These are phyloP conservation scores for Anastrepha obliqua DNA, from an alignment of 1,140 invertebrate genomes.

Conservation along the genomic window DNA sequence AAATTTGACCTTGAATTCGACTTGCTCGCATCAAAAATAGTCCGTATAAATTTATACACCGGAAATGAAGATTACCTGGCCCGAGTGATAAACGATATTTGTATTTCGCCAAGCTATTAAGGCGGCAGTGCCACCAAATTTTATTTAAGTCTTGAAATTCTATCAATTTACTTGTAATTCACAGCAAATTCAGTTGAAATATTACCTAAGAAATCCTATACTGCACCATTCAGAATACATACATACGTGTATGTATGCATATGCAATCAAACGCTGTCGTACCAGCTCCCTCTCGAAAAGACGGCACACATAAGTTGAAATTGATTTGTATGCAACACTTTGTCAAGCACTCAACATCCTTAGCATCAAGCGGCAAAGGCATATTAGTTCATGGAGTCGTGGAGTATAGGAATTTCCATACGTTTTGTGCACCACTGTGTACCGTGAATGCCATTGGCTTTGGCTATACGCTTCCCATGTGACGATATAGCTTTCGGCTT, in stretches of 20 bases:
- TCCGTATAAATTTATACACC: no score
- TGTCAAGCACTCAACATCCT: neutral
- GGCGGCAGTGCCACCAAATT: no score
- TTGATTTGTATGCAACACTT: conserved; percentile 29
- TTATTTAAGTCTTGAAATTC: no score
- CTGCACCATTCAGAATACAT: no score
- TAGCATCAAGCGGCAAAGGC: neutral
- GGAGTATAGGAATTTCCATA: neutral
- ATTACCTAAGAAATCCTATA: no score
- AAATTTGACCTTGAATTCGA: no score
- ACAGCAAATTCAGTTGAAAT: no score
- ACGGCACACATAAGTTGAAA: neutral
- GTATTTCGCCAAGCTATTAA: no score
- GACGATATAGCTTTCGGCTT: neutral
- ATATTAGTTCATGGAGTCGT: neutral
- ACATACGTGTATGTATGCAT: neutral
- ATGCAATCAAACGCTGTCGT: neutral
- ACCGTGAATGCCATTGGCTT: neutral
- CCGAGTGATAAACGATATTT: no score
- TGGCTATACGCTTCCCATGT: neutral
- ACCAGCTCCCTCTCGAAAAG: neutral
- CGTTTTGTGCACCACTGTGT: neutral
- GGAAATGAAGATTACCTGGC: no score
- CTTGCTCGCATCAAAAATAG: no score
- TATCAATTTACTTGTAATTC: no score